Evolutionary conservation across 2,113 vertebrate species (phyloP), one percentile per base, ranked within the genome.

Genomic region (Pteruthius melanotis): DNA sequence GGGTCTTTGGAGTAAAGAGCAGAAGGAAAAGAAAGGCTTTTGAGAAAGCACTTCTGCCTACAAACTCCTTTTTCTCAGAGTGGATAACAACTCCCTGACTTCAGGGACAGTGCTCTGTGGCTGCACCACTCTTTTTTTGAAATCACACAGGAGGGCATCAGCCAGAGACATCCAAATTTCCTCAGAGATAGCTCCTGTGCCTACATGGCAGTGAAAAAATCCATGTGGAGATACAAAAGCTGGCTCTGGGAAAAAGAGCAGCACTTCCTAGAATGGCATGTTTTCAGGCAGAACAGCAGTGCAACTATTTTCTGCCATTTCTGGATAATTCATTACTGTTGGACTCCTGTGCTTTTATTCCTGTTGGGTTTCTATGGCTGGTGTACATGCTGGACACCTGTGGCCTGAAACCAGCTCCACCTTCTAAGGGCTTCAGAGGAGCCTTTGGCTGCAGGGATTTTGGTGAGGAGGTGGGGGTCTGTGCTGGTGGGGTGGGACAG

Each of bases 401-500:
- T 28, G 54, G 27, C 14, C 39, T 52, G 53, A 60, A 71, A 37
- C 7, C 50, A 66, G 0, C 24, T 42, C 19, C 19, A 4, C 10
- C 23, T 33, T 40, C 61, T 57, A 33, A 16, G 39, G n/a, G 37
- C n/a, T 74, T 66, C 30, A 18, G 35, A 30, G 35, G 39, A 79
- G 13, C 39, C 60, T 79, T 21, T 30, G 1, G 12, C 12, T n/a
- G 57, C 10, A 20, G 60, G 24, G 40, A 3, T 52, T 54, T 44
- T 26, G 10, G 30, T 11, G 26, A 71, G 35, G 14, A 63, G 10
- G 6, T 23, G 21, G 17, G 3, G 4, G 7, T 50, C 12, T 0
- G 0, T 69, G 23, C 28, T 39, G 57, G 9, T n/a, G 35, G 20
- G 6, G 19, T 42, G 44, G 8, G 23, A 22, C 0, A 1, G 17